phyloP scores from a whole-genome alignment of 1,140 invertebrate genomes.

The Glossosoma conforme region DNA sequence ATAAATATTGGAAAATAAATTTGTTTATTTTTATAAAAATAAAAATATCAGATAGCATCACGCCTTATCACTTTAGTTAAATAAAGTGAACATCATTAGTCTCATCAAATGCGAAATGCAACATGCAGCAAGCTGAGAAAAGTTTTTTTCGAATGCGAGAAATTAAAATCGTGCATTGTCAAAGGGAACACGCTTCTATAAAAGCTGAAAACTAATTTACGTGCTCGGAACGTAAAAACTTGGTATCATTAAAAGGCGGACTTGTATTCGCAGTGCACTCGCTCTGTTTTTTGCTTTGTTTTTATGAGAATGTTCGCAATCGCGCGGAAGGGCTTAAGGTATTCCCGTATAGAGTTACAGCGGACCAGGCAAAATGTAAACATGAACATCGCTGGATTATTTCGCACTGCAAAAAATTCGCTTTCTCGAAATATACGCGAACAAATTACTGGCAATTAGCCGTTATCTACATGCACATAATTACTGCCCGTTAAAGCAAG shows the following conservation, averaged over 20 bases:
- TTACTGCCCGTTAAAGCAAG: constrained; percentile 8
- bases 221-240: too few relatives aligned
- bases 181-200: background rate
- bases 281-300: background rate
- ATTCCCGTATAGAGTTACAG: background rate
- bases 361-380: background rate
- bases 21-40: too few relatives aligned
- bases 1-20: too few relatives aligned
- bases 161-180: background rate
- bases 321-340: background rate
- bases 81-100: too few relatives aligned
- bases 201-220: too few relatives aligned
- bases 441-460: constrained; percentile 19
- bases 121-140: too few relatives aligned
- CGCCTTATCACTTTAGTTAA: too few relatives aligned
- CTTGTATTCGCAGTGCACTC: background rate
- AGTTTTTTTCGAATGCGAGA: background rate
- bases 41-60: too few relatives aligned
- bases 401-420: background rate
- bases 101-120: too few relatives aligned
- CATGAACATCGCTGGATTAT: background rate
- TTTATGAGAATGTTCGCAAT: background rate
- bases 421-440: background rate
- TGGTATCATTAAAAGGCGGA: constrained; percentile 1
- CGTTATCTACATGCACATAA: constrained; percentile 11